Evolutionary conservation across 2,113 vertebrate genomes (phyloP).

Genomic region (Urocitellus parryii): DNA sequence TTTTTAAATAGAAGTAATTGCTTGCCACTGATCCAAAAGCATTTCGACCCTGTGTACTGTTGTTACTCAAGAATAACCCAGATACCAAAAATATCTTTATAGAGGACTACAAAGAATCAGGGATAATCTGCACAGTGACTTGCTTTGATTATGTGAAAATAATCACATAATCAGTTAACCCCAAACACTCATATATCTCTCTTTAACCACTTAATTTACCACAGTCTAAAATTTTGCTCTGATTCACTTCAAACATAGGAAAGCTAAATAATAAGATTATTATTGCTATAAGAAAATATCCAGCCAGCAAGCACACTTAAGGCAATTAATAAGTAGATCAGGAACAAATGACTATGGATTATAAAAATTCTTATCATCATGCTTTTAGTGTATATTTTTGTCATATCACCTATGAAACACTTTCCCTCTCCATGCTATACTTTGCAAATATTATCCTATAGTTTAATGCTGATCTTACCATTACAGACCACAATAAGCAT

Average conservation of each 20-base stretch:
- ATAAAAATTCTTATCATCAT: constrained; percentile 13
- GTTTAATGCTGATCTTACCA: not conserved
- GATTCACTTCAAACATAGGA: constrained; percentile 72
- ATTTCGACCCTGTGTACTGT: not conserved
- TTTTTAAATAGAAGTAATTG: not conserved
- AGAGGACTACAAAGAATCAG: not conserved
- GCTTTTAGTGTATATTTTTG: not conserved
- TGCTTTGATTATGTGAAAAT: not conserved
- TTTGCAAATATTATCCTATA: not conserved
- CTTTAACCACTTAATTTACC: constrained; percentile 75
- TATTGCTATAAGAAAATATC: constrained; percentile 30
- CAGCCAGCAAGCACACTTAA: constrained; percentile 15
- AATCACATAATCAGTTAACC: constrained; percentile 4
- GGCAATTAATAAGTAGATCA: not conserved
- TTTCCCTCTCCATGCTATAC: constrained; percentile 42
- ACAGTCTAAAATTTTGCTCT: constrained; percentile 72
- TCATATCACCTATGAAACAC: not conserved
- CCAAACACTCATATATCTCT: constrained; percentile 64
- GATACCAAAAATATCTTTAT: not conserved
- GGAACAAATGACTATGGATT: not conserved
- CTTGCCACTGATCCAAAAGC: constrained; percentile 7
- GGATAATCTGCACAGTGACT: not conserved
- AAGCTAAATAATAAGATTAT: constrained; percentile 45
- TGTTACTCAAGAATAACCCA: constrained; percentile 3
- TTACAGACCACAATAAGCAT: constrained; percentile 34